Evolutionary conservation across 1,140 invertebrate genomes (phyloP).

Genomic region (Trichoplusia ni): DNA sequence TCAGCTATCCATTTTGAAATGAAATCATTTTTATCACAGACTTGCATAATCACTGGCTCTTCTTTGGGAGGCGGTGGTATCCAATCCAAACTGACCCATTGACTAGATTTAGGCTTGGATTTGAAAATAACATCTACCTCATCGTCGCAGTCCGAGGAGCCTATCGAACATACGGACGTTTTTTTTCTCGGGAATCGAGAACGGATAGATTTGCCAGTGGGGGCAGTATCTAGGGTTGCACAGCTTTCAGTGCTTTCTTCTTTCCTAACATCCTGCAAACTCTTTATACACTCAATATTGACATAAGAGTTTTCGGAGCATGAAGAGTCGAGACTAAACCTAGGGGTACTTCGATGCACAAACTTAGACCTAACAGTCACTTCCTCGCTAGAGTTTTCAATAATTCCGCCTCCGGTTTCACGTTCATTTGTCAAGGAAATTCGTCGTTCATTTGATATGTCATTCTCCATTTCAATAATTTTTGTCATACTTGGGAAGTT

Average conservation of each 20-base stretch:
- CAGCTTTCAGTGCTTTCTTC: conserved; percentile 60
- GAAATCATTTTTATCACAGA: conserved; percentile 81
- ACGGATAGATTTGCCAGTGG: conserved; percentile 61
- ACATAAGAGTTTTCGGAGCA: conserved; percentile 81
- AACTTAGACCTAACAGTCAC: conserved; percentile 64
- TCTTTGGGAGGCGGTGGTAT: conserved; percentile 79
- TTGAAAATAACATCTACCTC: conserved; percentile 81
- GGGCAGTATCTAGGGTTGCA: conserved; percentile 54
- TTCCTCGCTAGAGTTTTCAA: conserved; percentile 63
- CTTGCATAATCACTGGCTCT: conserved; percentile 75
- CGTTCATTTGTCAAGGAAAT: conserved; percentile 75
- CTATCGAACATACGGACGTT: conserved; percentile 79
- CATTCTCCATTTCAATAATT: conserved; percentile 80
- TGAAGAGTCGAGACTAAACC: conserved; percentile 79
- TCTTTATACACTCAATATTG: conserved; percentile 78
- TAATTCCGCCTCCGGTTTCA: conserved; percentile 65
- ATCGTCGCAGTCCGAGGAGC: conserved; percentile 78
- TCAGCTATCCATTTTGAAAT: conserved; percentile 81
- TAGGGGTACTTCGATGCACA: conserved; percentile 72
- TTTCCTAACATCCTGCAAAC: conserved; percentile 76
- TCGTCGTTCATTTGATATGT: conserved; percentile 75
- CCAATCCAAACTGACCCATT: conserved; percentile 80
- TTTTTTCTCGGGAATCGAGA: conserved; percentile 78
- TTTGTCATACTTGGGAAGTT: conserved; percentile 73
- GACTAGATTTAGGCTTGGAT: conserved; percentile 82